Base-by-base conservation (phyloP, 2,888 invertebrate species). In the Rugalucina vietnamica region DNA sequence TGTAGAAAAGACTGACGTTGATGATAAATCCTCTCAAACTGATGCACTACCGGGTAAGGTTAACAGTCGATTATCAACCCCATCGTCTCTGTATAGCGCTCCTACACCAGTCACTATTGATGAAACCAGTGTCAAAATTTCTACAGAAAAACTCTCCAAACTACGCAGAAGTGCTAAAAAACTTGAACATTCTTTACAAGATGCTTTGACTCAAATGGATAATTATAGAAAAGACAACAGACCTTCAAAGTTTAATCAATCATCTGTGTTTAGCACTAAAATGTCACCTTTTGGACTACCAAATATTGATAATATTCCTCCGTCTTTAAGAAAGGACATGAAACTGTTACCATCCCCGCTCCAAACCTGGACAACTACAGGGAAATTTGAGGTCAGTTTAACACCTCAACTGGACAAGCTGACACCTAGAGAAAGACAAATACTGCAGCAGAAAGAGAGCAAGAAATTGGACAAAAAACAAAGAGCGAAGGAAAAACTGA, bases 151-250 rank as follows among this genome's bases (percentile, higher is more conserved):
- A 78, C 86, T 93, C 1, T 82, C 89, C 49, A 88, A 84, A 18
- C 54, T 93, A 60, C 89, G 91, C 57, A 85, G 88, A 76, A 90
- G 92, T 83, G 93, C 92, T 32, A 90, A 90, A 81, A 91, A 91
- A 79, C 88, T 92, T 5, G 92, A 93, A 82, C 88, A 86, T 43
- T 93, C 93, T 14, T 79, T 92, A 29, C 89, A 92, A 75, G 92
- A 91, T 76, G 91, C 92, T 27, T 81, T 93, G 18, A 82, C 85
- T 34, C 91, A 91, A 78, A 92, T 92, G 91, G 91, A 91, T 34
- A 88, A 81, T 24, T 91, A 89, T 57, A 83, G 88, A 32, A 91
- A 89, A 82, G 87, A 84, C 10, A 57, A 76, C 36, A 76, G 81
- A 36, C 80, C 84, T 0, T 81, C 81, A 21, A 88, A 88, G 34